phyloP scores from a whole-genome alignment of 2,113 vertebrate genomes.

The Anguilla rostrata region DNA sequence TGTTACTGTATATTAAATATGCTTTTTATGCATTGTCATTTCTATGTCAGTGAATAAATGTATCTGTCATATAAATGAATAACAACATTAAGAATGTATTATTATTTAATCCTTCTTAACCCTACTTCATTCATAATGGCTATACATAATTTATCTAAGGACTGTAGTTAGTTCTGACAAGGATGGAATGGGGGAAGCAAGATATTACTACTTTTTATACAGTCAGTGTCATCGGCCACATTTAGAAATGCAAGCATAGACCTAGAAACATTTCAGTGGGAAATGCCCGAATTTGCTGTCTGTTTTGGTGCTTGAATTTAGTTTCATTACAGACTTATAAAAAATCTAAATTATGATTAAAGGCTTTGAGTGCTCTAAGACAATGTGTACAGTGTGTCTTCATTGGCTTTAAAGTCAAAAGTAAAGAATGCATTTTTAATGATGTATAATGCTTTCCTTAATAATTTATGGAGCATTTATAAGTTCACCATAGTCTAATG shows the following conservation, averaged over 20 bases:
- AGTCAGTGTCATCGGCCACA: background rate
- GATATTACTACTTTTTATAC: background rate
- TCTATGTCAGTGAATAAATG: too few species aligned
- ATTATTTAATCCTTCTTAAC: background rate
- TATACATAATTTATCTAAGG: background rate
- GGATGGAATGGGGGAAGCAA: background rate
- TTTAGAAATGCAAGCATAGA: too few species aligned
- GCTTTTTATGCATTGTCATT: background rate
- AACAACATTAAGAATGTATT: background rate
- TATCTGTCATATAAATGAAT: background rate
- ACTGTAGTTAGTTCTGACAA: background rate
- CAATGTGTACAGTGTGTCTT: background rate
- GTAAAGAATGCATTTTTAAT: too few species aligned
- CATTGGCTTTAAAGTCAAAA: background rate
- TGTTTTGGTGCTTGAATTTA: too few species aligned
- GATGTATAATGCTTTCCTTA: too few species aligned
- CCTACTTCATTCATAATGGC: background rate
- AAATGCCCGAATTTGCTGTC: background rate
- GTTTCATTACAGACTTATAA: too few species aligned
- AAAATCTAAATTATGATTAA: background rate
- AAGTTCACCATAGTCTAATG: too few species aligned
- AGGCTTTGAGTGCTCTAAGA: background rate
- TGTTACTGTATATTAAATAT: background rate
- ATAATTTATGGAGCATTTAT: too few species aligned
- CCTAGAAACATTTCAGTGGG: background rate